These are phyloP conservation scores for Oryzias celebensis DNA, from an alignment of 2,113 vertebrate species.

Conservation along the genomic window DNA sequence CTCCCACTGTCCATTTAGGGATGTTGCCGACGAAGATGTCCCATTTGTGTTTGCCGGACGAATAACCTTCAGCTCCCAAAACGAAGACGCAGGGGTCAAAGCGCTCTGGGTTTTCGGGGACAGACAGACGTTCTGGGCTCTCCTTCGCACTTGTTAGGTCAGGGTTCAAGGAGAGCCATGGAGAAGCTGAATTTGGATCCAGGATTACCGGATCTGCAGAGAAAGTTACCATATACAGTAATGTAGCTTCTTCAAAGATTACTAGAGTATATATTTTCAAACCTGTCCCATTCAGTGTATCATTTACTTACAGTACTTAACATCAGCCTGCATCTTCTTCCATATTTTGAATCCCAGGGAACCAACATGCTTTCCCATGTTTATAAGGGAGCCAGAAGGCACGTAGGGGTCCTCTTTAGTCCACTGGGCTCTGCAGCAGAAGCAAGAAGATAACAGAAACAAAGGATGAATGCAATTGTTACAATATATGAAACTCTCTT, in stretches of 20 bases:
- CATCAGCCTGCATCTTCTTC: slow-evolving; percentile 66
- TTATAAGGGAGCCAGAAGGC: slow-evolving; percentile 49
- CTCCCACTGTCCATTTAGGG: slow-evolving; percentile 77
- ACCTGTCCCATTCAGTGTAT: background rate
- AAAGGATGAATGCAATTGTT: background rate
- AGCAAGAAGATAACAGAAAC: background rate
- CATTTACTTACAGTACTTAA: slow-evolving; percentile 69
- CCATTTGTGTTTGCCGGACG: slow-evolving; percentile 76
- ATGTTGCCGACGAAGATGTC: slow-evolving; percentile 73
- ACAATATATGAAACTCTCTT: background rate
- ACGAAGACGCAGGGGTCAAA: slow-evolving; percentile 78
- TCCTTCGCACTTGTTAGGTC: slow-evolving; percentile 65
- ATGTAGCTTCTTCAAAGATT: background rate
- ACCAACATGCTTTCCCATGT: slow-evolving; percentile 72
- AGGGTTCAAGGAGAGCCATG: slow-evolving; percentile 67
- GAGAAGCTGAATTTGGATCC: slow-evolving; percentile 73
- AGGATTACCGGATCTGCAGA: slow-evolving; percentile 73
- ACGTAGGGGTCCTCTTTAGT: slow-evolving; percentile 41
- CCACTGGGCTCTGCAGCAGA: slow-evolving; percentile 67
- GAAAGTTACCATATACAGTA: background rate
- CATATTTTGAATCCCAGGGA: slow-evolving; percentile 73
- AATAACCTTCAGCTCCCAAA: slow-evolving; percentile 72
- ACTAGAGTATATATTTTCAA: background rate
- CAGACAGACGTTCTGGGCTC: slow-evolving; percentile 52
- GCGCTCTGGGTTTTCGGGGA: slow-evolving; percentile 72